phyloP scores from a whole-genome alignment of 2,888 invertebrate species.

The Tricholauxania praeusta region DNA sequence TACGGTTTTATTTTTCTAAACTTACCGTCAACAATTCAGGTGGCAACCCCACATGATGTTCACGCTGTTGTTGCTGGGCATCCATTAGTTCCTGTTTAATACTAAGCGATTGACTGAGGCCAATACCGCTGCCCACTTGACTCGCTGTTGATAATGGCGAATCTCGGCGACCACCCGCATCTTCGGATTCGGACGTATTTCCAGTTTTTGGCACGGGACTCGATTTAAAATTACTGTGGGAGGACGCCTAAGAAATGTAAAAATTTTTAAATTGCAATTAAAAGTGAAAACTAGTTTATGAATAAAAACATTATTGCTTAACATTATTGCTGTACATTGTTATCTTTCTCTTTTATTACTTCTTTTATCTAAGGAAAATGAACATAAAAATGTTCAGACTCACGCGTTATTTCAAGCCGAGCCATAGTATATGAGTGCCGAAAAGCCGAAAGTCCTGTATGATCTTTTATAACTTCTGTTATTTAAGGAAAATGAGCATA shows the following conservation, averaged over 20 bases:
- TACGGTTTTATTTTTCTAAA: constrained; percentile 32
- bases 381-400: no score
- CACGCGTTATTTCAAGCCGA: no score
- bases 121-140: constrained; percentile 58
- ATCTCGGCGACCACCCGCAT: constrained; percentile 64
- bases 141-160: constrained; percentile 66
- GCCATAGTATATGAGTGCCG: no score
- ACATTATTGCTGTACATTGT: no score
- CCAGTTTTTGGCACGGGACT: constrained; percentile 75
- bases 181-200: constrained; percentile 71
- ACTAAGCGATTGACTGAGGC: constrained; percentile 67
- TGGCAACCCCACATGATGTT: constrained; percentile 65
- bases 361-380: no score
- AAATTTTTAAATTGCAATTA: not conserved
- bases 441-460: no score
- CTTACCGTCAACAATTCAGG: constrained; percentile 69
- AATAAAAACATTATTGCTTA: no score
- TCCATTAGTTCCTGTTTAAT: constrained; percentile 69
- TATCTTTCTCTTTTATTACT: no score
- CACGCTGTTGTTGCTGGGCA: constrained; percentile 65
- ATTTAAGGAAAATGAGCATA: no score
- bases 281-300: no score
- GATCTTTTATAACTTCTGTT: no score
- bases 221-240: constrained; percentile 76
- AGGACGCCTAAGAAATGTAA: constrained; percentile 70